Evolutionary conservation across 1,140 invertebrate genomes (phyloP).

Genomic region (Chironomus tepperi): DNA sequence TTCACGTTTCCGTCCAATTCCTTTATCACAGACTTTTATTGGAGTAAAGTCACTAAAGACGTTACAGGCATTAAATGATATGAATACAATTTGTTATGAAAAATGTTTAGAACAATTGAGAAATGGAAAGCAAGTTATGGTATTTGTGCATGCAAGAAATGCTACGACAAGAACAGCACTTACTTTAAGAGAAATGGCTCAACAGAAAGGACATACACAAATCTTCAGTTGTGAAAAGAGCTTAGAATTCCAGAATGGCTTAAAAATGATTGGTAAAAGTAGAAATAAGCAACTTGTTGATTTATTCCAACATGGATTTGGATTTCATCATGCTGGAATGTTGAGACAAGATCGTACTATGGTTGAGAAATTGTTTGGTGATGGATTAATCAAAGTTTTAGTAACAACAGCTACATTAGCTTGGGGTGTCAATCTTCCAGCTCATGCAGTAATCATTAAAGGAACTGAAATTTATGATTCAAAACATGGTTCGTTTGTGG

Average conservation of each 20-base stretch:
- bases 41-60: slow-evolving; percentile 77
- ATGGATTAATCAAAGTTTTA: slow-evolving; percentile 85
- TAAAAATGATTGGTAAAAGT: slow-evolving; percentile 56
- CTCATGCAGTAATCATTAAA: slow-evolving; percentile 95
- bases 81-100: slow-evolving; percentile 92
- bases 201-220: slow-evolving; percentile 60
- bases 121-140: slow-evolving; percentile 94
- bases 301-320: slow-evolving; percentile 81
- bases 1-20: slow-evolving; percentile 90
- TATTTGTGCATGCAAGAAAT: slow-evolving; percentile 97
- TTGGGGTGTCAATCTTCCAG: slow-evolving; percentile 98
- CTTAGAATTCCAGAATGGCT: slow-evolving; percentile 49
- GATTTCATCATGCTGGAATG: slow-evolving; percentile 91
- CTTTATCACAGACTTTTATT: slow-evolving; percentile 84
- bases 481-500: slow-evolving; percentile 87
- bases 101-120: slow-evolving; percentile 81
- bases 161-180: slow-evolving; percentile 84
- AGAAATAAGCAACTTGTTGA: slow-evolving; percentile 68
- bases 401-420: slow-evolving; percentile 97
- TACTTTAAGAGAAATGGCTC: slow-evolving; percentile 64
- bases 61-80: slow-evolving; percentile 68
- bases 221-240: slow-evolving; percentile 57
- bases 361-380: slow-evolving; percentile 82
- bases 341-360: slow-evolving; percentile 47
- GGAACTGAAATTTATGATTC: slow-evolving; percentile 98